Evolutionary conservation across 1,140 invertebrate species (phyloP), one percentile per base, ranked within the genome.

Genomic region (Drosophila seguyi): DNA sequence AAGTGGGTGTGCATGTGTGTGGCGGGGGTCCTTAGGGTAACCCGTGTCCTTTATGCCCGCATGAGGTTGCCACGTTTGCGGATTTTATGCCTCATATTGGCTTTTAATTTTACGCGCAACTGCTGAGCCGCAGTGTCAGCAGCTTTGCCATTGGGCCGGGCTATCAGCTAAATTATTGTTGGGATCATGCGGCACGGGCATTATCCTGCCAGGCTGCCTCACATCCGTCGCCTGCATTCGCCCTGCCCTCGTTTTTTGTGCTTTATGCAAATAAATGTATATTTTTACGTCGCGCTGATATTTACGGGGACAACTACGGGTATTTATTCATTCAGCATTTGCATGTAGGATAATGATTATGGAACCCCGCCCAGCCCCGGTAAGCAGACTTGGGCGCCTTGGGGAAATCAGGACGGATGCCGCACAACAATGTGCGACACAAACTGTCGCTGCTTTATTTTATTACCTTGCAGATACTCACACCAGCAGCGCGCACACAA

Each of bases 61-160:
- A 58, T 66, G 41, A 67, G 74, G 36, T 53, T 81, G 71, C 83
- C 67, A 73, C 79, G 84, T 87, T 83, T 71, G 75, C 84, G 63
- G 72, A 88, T 88, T 88, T 83, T 76, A 76, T 83, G 66, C 67
- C 83, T 61, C 83, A 87, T 87, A 87, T 83, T 87, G 84, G 83
- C 83, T 86, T 86, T 86, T 86, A 86, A 86, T 86, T 86, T 86
- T 58, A 86, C 66, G 75, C 79, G 75, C 62, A 76, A 77, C 63
- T 77, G 75, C 75, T 77, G 75, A 77, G 73, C 63, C 74, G 75
- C 83, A 73, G 83, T 79, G 82, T 86, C 82, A 86, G 82, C 82
- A 79, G 75, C 79, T 67, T 58, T 34, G 42, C 22, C 18, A 39
- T n/a, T 38, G 52, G 52, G 52, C 52, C 53, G 31, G 48, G 67